Evolutionary conservation across 1,140 invertebrate genomes (phyloP), one percentile per base, ranked within the genome.

Genomic region (Lysiphlebus fabarum): DNA sequence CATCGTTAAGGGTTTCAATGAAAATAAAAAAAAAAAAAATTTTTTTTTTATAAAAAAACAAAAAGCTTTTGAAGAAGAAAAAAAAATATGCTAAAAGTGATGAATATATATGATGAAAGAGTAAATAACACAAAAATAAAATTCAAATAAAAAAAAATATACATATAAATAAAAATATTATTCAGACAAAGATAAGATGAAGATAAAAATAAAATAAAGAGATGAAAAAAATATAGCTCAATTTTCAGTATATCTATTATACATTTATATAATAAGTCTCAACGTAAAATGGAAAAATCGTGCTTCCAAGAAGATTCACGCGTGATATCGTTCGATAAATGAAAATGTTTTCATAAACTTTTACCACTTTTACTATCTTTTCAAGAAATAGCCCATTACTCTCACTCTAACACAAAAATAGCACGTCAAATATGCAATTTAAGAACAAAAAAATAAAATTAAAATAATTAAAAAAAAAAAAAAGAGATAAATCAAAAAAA

Each of bases 261-360:
- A 49, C 34, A 26, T 26, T 26, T 26, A 34, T 49, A 34, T 49
- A 49, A 49, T 49, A 49, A 49, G 26, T 49, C 47, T 53, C 41
- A 50, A 58, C 48, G 37, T 42, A 14, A 34, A 14, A 12, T n/a
- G 43, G 42, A 14, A 33, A n/a, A 54, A 62, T 53, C 55, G 44
- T 62, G 50, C 40, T 56, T 55, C 44, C 12, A 36, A 33, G 38
- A 58, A 58, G 61, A 62, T 62, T 62, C 56, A 62, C 61, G 38
- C 56, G 61, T 12, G 58, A 59, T n/a, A n/a, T 59, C 58, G 51
- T 17, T 43, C 51, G 61, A 62, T 62, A 62, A 62, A 62, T n/a
- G n/a, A n/a, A n/a, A n/a, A n/a, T 48, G 61, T 58, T 62, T 62
- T 56, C 51, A 58, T 62, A n/a, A n/a, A 49, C 43, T 49, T 53